Conservation (phyloP, 2,888 invertebrate genomes). For the Tromatobia lineatoria region DNA sequence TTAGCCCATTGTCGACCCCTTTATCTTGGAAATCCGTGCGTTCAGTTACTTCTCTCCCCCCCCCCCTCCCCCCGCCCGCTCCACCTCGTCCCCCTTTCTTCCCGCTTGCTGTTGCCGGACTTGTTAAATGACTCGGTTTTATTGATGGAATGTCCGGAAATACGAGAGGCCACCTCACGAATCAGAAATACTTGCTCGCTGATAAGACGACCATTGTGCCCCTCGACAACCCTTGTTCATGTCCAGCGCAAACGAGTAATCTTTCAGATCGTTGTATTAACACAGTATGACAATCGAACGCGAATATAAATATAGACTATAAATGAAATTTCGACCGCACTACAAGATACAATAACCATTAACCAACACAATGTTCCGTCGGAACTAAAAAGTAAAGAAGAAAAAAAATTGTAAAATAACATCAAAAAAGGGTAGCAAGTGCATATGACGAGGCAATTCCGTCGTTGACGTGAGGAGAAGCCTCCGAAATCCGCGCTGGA, state of each 20-base stretch:
- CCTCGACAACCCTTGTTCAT: slow-evolving; percentile 70
- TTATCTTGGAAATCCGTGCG: slow-evolving; percentile 84
- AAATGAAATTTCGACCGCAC: too few relatives aligned
- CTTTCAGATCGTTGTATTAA: background rate
- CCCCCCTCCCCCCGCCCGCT: slow-evolving; percentile 79
- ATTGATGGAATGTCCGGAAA: slow-evolving; percentile 82
- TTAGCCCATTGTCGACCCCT: slow-evolving; percentile 82
- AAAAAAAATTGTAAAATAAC: background rate
- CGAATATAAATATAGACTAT: too few relatives aligned
- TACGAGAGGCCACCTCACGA: slow-evolving; percentile 69
- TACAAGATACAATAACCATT: too few relatives aligned
- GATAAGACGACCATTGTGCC: slow-evolving; percentile 68
- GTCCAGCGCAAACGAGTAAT: slow-evolving; percentile 27
- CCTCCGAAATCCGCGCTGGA: slow-evolving; percentile 43
- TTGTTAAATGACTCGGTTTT: slow-evolving; percentile 84
- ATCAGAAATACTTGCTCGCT: slow-evolving; percentile 65
- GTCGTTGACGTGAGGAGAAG: background rate
- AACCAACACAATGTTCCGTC: background rate
- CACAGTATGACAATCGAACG: background rate
- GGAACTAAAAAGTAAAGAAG: background rate
- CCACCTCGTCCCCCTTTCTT: slow-evolving; percentile 71
- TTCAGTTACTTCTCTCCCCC: slow-evolving; percentile 17
- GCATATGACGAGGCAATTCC: slow-evolving; percentile 11
- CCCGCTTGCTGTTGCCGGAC: slow-evolving; percentile 82
- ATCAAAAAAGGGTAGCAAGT: slow-evolving; percentile 7